Base-by-base conservation (phyloP, 2,888 invertebrate genomes). In the Calameuta filiformis region DNA sequence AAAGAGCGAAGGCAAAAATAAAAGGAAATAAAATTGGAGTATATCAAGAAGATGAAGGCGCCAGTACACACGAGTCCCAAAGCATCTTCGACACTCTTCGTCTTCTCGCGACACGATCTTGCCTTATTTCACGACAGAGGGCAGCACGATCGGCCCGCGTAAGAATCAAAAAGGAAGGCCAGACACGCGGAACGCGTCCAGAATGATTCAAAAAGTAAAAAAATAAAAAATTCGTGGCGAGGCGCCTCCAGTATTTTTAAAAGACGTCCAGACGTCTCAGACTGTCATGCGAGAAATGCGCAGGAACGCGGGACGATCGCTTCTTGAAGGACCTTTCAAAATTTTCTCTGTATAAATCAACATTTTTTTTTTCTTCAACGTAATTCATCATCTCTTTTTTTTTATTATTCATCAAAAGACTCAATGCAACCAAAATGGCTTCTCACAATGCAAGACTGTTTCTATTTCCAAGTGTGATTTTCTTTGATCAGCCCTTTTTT, bases 171-270 rank as follows among this genome's bases (percentile, higher is more conserved):
- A 56, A 56, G 56, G 2, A 56, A 23, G 23, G 23, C 15, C 1
- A 23, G 23, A 23, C 9, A 23, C 56, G 23, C 9, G 71, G 9
- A 33, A 71, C 71, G 23, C 34, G 30, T 30, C 11, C 11, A 71
- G 71, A 71, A 30, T 30, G 23, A 71, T 30, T 15, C 15, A 11
- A 71, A 71, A 71, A 31, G 71, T 33, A 71, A 71, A 0, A 11
- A 71, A 71, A 71, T n/a, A 71, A 71, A 31, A 15, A 71, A 71
- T 30, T 30, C 31, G 11, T 23, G 71, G 9, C 6, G 71, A 71
- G 23, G 71, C 71, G 71, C 30, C 30, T 34, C 34, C 71, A 34
- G 30, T 71, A 71, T 71, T 71, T 71, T 71, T 71, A 71, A 71
- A 71, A 30, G 30, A 31, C 31, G 1, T 34, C 71, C 34, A 71